Conservation (phyloP, 2,888 invertebrate species). For the Apamea sordens region DNA sequence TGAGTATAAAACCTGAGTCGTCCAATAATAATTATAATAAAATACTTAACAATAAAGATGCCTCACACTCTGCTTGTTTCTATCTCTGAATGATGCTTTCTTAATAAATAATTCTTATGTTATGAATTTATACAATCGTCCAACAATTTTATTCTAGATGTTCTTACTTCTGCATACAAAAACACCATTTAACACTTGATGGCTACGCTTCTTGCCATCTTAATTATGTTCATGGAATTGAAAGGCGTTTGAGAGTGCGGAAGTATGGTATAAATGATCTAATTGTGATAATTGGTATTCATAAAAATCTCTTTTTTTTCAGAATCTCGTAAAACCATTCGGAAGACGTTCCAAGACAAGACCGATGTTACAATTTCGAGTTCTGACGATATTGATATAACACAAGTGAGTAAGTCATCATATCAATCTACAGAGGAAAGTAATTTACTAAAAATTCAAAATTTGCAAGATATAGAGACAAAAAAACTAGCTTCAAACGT, state of each 20-base stretch:
- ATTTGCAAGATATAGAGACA: conserved; percentile 78
- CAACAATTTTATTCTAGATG: neutral
- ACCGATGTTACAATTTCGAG: conserved; percentile 70
- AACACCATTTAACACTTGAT: neutral
- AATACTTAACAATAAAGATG: conserved; percentile 5
- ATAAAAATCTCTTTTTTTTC: conserved; percentile 61
- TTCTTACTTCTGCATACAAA: neutral
- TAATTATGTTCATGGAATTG: neutral
- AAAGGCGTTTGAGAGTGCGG: neutral
- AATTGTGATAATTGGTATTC: neutral
- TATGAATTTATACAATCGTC: neutral
- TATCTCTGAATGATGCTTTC: conserved; percentile 2
- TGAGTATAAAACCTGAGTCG: neutral
- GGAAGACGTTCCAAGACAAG: conserved; percentile 78
- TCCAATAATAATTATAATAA: neutral
- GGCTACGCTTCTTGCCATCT: neutral
- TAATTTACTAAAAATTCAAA: conserved; percentile 81
- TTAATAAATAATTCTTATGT: neutral
- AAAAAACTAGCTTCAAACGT: conserved; percentile 73
- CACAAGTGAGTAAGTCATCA: conserved; percentile 69
- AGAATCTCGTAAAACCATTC: conserved; percentile 78
- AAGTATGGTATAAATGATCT: neutral
- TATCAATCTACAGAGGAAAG: conserved; percentile 84
- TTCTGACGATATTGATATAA: conserved; percentile 68
- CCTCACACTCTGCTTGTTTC: conserved; percentile 12